Conservation (phyloP, 1,140 invertebrate genomes). For the Cydia amplana region DNA sequence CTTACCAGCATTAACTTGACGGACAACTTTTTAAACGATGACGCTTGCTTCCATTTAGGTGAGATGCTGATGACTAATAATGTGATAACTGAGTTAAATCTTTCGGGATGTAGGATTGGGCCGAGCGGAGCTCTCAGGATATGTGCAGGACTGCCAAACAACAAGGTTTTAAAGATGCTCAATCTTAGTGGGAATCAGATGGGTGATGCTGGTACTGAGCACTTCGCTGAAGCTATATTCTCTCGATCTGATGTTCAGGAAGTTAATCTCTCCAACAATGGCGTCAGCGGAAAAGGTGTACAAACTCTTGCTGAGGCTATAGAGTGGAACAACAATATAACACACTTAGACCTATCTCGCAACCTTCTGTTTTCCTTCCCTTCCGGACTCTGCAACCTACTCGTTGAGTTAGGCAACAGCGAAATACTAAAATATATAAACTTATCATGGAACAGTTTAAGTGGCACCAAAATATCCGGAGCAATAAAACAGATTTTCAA, state of each 20-base stretch:
- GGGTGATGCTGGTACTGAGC: slow-evolving; percentile 55
- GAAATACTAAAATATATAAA: slow-evolving; percentile 50
- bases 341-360: slow-evolving; percentile 71
- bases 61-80: slow-evolving; percentile 65
- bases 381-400: slow-evolving; percentile 44
- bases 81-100: slow-evolving; percentile 57
- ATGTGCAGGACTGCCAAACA: slow-evolving; percentile 47
- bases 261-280: slow-evolving; percentile 71
- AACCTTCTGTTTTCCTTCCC: slow-evolving; percentile 55
- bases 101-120: slow-evolving; percentile 69
- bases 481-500: slow-evolving; percentile 45
- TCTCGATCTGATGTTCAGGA: slow-evolving; percentile 50
- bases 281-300: slow-evolving; percentile 54
- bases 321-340: slow-evolving; percentile 60
- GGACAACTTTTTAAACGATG: slow-evolving; percentile 63
- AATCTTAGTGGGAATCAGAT: slow-evolving; percentile 64
- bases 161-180: slow-evolving; percentile 52
- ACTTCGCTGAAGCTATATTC: slow-evolving; percentile 53
- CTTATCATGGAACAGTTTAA: slow-evolving; percentile 56
- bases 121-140: slow-evolving; percentile 54
- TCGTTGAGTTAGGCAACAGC: slow-evolving; percentile 44
- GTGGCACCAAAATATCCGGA: slow-evolving; percentile 43
- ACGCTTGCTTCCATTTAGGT: slow-evolving; percentile 60
- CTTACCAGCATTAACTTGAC: slow-evolving; percentile 63
- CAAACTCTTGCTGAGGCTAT: slow-evolving; percentile 56